These are phyloP conservation scores for Mus spretus DNA, from an alignment of 2,797 vertebrate genomes.

Conservation along the genomic window DNA sequence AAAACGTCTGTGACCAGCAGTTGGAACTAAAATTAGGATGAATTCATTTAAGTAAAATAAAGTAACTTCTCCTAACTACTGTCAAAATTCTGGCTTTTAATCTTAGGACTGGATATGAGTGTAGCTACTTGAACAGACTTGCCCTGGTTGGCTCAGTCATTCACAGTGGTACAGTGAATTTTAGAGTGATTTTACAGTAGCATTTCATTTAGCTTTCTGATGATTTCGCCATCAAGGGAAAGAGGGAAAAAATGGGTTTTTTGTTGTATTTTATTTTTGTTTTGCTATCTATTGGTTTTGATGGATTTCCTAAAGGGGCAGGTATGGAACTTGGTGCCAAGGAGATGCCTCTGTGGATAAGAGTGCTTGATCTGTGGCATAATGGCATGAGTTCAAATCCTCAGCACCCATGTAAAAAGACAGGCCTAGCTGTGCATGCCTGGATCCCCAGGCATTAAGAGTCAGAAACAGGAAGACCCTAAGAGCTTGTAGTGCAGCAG, in stretches of 20 bases:
- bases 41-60: conserved; percentile 75
- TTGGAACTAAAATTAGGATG: conserved; percentile 77
- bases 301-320: neutral
- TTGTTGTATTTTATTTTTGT: neutral
- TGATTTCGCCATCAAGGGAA: neutral
- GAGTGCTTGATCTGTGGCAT: neutral
- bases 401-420: neutral
- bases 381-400: neutral
- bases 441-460: neutral
- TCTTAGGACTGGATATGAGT: conserved; percentile 45
- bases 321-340: neutral
- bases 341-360: neutral
- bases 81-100: conserved; percentile 67
- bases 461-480: neutral
- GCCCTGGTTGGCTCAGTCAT: conserved; percentile 23
- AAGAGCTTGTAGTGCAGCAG: neutral
- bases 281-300: neutral
- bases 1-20: conserved; percentile 65
- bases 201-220: conserved; percentile 49
- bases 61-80: conserved; percentile 61
- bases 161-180: neutral
- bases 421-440: neutral
- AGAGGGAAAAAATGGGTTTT: neutral
- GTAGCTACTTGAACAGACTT: neutral
- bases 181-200: conserved; percentile 56